phyloP scores from a whole-genome alignment of 2,888 invertebrate genomes.

The Pristionchus entomophagus region DNA sequence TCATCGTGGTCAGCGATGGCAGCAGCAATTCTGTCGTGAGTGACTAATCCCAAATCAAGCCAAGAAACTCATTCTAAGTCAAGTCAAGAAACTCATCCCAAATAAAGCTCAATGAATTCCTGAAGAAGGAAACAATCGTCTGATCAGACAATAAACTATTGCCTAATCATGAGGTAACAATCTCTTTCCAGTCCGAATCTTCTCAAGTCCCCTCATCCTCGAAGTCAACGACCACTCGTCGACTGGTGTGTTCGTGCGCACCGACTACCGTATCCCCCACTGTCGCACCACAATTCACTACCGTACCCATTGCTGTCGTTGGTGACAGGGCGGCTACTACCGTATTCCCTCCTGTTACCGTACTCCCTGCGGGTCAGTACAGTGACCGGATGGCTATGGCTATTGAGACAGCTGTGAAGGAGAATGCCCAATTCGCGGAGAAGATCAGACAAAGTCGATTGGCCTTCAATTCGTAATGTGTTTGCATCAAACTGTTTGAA shows the following conservation, averaged over 20 bases:
- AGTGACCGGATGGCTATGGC: conserved; percentile 3
- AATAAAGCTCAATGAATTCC: too few species aligned
- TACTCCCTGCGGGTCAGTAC: not conserved
- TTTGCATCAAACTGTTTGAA: not conserved
- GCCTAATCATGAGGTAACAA: not conserved
- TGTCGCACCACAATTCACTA: not conserved
- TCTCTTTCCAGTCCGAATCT: conserved; percentile 18
- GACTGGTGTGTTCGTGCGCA: not conserved
- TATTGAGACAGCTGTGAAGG: not conserved
- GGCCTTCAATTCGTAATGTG: not conserved
- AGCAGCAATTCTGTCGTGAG: not conserved
- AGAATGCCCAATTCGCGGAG: conserved; percentile 13
- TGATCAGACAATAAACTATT: too few species aligned
- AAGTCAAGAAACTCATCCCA: too few species aligned
- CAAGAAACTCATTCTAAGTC: too few species aligned
- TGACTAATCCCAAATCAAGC: too few species aligned
- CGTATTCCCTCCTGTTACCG: not conserved
- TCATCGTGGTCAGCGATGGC: not conserved
- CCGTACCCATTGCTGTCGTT: not conserved
- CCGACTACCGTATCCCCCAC: not conserved
- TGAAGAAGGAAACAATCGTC: too few species aligned
- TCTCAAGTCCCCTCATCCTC: not conserved
- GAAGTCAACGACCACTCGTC: not conserved
- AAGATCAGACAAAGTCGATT: not conserved
- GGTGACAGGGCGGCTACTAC: not conserved